Evolutionary conservation across 2,888 invertebrate species (phyloP), one percentile per base, ranked within the genome.

Genomic region (Gandaritis pyraliata): DNA sequence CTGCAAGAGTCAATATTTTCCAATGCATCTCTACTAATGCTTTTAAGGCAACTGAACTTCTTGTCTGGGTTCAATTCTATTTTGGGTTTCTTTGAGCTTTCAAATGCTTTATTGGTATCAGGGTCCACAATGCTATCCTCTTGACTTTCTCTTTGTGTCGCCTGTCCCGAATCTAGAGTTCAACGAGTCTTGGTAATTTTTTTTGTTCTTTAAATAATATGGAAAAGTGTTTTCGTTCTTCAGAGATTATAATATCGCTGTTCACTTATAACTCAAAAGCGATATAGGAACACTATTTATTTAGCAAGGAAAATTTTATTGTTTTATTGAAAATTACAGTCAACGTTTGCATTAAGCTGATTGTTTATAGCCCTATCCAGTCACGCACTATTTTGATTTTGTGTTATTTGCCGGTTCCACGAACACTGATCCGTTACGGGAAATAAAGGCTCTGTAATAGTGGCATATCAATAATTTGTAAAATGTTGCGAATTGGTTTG

Each of bases 241-340:
- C n/a, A n/a, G 23, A 23, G 23, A 2, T 23, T 2, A 23, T 23
- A 23, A 23, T n/a, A 2, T 33, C 69, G 68, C 68, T 60, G 0
- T n/a, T 11, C 13, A 50, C 63, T 65, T 56, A 12, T 69, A 18
- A 66, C 70, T 76, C 72, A 58, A 16, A 64, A 65, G 63, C 63
- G 58, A 64, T 71, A 69, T 70, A 68, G 75, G 72, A 57, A 53
- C 58, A 50, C 58, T 68, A 63, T 75, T 77, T 75, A 77, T 74
- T 75, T 76, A 75, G 71, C 76, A 72, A 71, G 75, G 72, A 77
- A 79, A 78, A 80, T 80, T 77, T 78, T 73, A 72, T 72, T 71
- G 71, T 75, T 72, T 73, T 72, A 73, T 72, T 69, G 68, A 70
- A 74, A 73, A 75, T 71, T 64, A 72, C 62, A 68, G 64, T 67